Evolutionary conservation across 2,113 vertebrate species (phyloP), one percentile per base, ranked within the genome.

Genomic region (Arizona elegans): DNA sequence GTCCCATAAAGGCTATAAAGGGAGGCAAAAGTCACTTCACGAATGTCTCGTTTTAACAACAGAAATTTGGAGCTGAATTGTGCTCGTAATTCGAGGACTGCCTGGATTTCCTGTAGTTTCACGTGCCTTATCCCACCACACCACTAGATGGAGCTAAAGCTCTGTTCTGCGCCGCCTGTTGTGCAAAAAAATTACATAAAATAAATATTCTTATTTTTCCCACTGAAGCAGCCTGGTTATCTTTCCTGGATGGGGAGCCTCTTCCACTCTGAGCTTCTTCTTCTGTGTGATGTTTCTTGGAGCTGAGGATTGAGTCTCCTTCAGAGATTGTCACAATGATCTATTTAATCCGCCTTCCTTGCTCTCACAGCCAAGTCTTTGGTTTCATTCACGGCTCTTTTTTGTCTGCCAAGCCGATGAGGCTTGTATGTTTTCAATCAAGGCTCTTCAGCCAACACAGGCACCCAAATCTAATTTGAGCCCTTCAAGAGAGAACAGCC

Each of bases 381-480:
- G 17, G 15, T 38, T 62, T 52, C 50, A 53, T 53, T 43, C 10
- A 1, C 38, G 2, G n/a, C 75, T 56, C 86, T 59, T 70, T 70
- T 19, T 26, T 5, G 19, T 75, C 5, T 9, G 12, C 55, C 54
- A 58, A 86, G 6, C 86, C 33, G 86, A 90, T 26, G 86, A 65
- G 19, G 10, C 56, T 15, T 7, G 87, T 47, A 8, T 87, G 88
- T 92, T 94, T 94, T 92, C 88, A 70, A 50, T 87, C 70, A 92
- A 86, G 50, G 56, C 75, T 89, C 55, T 55, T 33, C 54, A 87
- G n/a, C 19, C 54, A 2, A 86, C 62, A 8, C 62, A 12, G 70
- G 29, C n/a, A 55, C 70, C 87, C 24, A 65, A 86, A 94, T 92
- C 93, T 87, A 89, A 93, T 92, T 86, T 54, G 55, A 47, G 87